Conservation (phyloP, 2,888 invertebrate species). For the Parnassius mnemosyne region DNA sequence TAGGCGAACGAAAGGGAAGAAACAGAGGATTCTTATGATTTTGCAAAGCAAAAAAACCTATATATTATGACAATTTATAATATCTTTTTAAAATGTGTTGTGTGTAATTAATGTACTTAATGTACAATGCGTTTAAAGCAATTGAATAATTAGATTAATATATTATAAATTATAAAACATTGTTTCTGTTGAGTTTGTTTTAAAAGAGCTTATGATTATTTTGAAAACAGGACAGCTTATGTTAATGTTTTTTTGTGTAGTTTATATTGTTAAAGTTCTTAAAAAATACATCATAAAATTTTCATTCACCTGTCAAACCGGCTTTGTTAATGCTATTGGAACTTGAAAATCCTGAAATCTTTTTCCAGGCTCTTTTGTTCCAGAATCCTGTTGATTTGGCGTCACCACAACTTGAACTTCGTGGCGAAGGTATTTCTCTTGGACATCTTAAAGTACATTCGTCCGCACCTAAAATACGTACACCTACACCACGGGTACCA, state of each 20-base stretch:
- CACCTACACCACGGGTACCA: conserved; percentile 73
- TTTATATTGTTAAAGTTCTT: too few relatives aligned
- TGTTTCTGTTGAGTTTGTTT: neutral
- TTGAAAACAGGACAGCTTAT: neutral
- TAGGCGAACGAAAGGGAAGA: conserved; percentile 72
- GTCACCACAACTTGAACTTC: conserved; percentile 75
- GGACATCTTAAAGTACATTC: conserved; percentile 67
- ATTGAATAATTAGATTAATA: neutral
- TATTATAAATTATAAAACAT: neutral
- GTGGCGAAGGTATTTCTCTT: conserved; percentile 63
- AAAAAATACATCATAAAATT: conserved; percentile 1
- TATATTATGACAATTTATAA: conserved; percentile 9
- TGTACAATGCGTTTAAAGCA: conserved; percentile 7
- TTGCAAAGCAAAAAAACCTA: conserved; percentile 46
- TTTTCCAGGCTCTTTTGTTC: conserved; percentile 90
- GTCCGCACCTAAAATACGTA: conserved; percentile 70
- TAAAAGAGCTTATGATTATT: neutral
- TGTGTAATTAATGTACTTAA: conserved; percentile 25
- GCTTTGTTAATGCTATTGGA: conserved; percentile 86
- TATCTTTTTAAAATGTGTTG: conserved; percentile 43
- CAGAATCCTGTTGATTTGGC: conserved; percentile 82
- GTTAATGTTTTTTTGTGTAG: too few relatives aligned
- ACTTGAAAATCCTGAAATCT: conserved; percentile 86
- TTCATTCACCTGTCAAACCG: conserved; percentile 80
- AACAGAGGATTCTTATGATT: conserved; percentile 68